Evolutionary conservation across 2,113 vertebrate genomes (phyloP).

Genomic region (Hemibagrus wyckioides): DNA sequence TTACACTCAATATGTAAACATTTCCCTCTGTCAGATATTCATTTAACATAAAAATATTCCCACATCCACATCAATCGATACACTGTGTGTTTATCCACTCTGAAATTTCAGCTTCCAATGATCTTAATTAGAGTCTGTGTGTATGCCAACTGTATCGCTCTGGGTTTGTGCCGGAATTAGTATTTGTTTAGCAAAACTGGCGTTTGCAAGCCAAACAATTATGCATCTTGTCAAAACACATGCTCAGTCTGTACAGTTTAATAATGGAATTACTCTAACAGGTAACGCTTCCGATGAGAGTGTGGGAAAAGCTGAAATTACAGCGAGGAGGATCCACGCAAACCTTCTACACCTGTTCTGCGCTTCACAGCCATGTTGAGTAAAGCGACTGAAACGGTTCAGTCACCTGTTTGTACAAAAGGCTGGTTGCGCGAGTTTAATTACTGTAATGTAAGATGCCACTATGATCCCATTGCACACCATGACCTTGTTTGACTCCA

Average conservation of each 20-base stretch:
- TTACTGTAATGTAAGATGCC: conserved; percentile 42
- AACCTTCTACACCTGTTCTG: conserved; percentile 16
- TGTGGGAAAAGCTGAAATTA: background rate
- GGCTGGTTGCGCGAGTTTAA: conserved; percentile 37
- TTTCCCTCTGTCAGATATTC: background rate
- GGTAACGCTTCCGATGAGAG: conserved; percentile 20
- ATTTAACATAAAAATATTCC: conserved; percentile 1
- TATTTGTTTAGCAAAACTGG: conserved; percentile 34
- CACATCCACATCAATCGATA: conserved; percentile 4
- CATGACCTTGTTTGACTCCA: conserved; percentile 50
- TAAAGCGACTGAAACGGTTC: background rate
- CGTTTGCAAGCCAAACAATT: conserved; percentile 41
- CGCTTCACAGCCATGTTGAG: background rate
- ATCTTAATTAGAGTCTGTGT: conserved; percentile 10
- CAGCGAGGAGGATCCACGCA: background rate
- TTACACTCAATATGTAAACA: background rate
- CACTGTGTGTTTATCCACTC: background rate
- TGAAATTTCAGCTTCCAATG: conserved; percentile 4
- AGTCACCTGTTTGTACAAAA: conserved; percentile 27
- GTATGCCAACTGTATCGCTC: conserved; percentile 17
- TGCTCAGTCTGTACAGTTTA: conserved; percentile 13
- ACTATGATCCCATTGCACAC: conserved; percentile 35
- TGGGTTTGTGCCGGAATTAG: conserved; percentile 30
- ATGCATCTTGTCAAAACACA: conserved; percentile 35
- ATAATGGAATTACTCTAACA: conserved; percentile 34